A percentile compares a stretch with the other conserved stretches of the same genome.
Evolutionary conservation across 2,888 invertebrate genomes (phyloP).

Genomic region (Hypercompe scribonia): DNA sequence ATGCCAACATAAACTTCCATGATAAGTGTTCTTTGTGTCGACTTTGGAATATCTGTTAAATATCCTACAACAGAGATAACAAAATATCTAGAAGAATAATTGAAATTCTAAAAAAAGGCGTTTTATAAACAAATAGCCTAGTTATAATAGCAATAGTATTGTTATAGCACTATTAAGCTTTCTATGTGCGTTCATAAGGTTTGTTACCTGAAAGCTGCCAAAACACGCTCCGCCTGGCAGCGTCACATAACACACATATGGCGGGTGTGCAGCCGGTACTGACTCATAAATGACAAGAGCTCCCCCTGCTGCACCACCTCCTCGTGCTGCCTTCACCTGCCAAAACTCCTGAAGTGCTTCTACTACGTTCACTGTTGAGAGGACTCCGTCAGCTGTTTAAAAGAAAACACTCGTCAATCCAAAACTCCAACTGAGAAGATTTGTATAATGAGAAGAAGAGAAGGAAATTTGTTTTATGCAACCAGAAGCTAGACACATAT

Average conservation of each 20-base stretch:
- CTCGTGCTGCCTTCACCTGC: conserved; percentile 97
- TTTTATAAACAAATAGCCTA: not conserved
- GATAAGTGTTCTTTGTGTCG: not conserved
- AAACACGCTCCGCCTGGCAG: conserved; percentile 98
- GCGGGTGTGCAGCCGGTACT: conserved; percentile 95
- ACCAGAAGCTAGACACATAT: not conserved
- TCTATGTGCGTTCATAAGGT: not conserved
- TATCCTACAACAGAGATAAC: not conserved
- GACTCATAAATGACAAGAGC: conserved; percentile 98
- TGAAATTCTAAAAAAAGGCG: not conserved
- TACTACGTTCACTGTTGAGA: conserved; percentile 94
- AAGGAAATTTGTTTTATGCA: not conserved
- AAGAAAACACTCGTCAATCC: conserved; percentile 1
- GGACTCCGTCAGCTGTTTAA: conserved; percentile 76
- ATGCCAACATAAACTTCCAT: too few relatives aligned
- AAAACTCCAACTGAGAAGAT: not conserved
- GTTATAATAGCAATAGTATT: too few relatives aligned
- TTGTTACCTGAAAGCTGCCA: conserved; percentile 95
- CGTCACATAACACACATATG: conserved; percentile 97
- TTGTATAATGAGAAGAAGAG: too few relatives aligned
- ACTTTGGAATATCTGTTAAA: not conserved
- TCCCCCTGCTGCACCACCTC: conserved; percentile 90
- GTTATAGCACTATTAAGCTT: not conserved
- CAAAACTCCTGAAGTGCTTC: conserved; percentile 98
- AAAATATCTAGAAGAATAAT: too few relatives aligned